Conservation (phyloP, 2,113 vertebrate species). For the Speoplatyrhinus poulsoni region DNA sequence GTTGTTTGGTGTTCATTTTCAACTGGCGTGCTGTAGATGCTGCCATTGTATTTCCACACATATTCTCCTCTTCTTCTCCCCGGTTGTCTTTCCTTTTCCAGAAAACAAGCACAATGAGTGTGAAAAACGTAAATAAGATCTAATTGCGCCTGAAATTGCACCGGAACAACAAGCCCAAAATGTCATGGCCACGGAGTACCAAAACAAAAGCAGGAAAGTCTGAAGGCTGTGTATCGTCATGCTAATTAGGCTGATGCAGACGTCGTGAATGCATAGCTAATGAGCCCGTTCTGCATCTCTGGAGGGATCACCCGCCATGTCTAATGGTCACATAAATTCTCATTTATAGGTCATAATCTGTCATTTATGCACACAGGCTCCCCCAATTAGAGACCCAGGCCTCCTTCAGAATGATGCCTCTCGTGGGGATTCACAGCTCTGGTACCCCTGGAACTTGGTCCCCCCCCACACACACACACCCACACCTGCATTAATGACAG, state of each 20-base stretch:
- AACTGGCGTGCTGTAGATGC: background rate
- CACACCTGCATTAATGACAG: slow-evolving; percentile 67
- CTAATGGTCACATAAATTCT: slow-evolving; percentile 83
- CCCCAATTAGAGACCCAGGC: slow-evolving; percentile 73
- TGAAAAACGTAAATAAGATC: background rate
- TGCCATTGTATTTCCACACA: background rate
- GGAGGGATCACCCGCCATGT: slow-evolving; percentile 72
- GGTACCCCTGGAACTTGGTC: slow-evolving; percentile 56
- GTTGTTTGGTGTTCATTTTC: background rate
- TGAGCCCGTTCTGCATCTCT: slow-evolving; percentile 69
- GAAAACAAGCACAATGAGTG: background rate
- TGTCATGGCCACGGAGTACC: background rate
- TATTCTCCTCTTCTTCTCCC: background rate
- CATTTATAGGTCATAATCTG: slow-evolving; percentile 83
- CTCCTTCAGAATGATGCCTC: slow-evolving; percentile 65
- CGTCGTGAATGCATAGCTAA: slow-evolving; percentile 72
- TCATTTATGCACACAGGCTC: slow-evolving; percentile 75
- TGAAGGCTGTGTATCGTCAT: slow-evolving; percentile 63
- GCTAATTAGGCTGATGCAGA: slow-evolving; percentile 68
- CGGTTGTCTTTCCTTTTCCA: slow-evolving; percentile 11
- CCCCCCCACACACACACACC: background rate
- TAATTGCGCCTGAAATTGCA: slow-evolving; percentile 28
- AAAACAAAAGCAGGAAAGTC: slow-evolving; percentile 25
- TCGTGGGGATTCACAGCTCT: slow-evolving; percentile 72
- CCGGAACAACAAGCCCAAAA: slow-evolving; percentile 39